A percentile compares a stretch with the other conserved stretches of the same genome.
These are phyloP conservation scores for Enteromius anoplus DNA, from an alignment of 2,797 vertebrate species.

Conservation along the genomic window DNA sequence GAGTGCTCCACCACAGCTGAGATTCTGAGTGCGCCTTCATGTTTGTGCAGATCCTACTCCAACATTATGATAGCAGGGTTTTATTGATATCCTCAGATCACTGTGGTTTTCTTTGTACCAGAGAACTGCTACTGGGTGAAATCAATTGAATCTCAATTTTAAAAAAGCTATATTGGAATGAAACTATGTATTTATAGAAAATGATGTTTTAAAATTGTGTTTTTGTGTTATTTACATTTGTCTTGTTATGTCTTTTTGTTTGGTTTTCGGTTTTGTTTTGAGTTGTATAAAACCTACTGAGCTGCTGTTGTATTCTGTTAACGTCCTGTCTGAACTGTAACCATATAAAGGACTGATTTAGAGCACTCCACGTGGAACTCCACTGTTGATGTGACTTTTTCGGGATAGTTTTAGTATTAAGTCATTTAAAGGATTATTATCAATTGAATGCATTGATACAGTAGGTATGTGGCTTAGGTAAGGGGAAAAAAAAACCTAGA, in stretches of 20 bases:
- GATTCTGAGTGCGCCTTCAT: conserved; percentile 25
- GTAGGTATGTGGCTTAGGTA: no score
- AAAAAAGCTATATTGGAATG: background rate
- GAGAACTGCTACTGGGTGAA: background rate
- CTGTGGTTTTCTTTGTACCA: background rate
- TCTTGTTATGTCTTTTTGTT: background rate
- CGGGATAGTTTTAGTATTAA: background rate
- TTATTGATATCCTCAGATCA: conserved; percentile 19
- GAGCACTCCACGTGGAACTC: background rate
- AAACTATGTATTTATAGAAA: background rate
- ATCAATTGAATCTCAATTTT: background rate
- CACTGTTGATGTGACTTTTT: background rate
- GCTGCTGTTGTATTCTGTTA: background rate
- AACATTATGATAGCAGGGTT: conserved; percentile 12
- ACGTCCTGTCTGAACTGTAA: background rate
- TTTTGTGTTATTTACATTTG: background rate
- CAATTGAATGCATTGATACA: no score
- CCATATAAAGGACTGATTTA: background rate
- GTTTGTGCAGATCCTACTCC: conserved; percentile 8
- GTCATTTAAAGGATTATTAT: background rate
- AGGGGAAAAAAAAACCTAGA: no score
- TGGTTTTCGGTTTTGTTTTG: background rate
- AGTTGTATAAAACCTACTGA: background rate
- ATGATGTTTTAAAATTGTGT: background rate
- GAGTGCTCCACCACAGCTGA: conserved; percentile 29